These are phyloP conservation scores for Hippocampus zosterae DNA, from an alignment of 2,113 vertebrate species.

Conservation along the genomic window DNA sequence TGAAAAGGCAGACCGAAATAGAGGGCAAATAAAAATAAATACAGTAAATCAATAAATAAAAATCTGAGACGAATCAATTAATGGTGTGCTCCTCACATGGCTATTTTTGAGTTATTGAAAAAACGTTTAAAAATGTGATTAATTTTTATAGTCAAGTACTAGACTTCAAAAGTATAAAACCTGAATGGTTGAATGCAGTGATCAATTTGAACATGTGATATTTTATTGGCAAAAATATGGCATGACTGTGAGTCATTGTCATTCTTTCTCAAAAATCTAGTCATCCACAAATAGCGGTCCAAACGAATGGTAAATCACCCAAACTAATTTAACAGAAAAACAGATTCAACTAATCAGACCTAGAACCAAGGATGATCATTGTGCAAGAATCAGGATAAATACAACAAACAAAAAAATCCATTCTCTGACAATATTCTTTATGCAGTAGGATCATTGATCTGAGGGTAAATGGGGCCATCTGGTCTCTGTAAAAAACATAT, in stretches of 20 bases:
- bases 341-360: neutral
- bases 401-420: neutral
- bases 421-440: neutral
- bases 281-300: neutral
- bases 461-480: neutral
- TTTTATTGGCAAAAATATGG: neutral
- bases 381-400: neutral
- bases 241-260: neutral
- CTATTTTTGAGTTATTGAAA: neutral
- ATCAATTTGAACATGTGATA: neutral
- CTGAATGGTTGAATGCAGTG: neutral
- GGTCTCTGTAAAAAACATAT: constrained; percentile 8
- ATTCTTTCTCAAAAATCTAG: neutral
- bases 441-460: neutral
- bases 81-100: neutral
- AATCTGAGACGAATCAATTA: constrained; percentile 45
- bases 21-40: neutral
- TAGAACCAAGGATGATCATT: neutral
- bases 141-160: neutral
- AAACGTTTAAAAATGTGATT: neutral
- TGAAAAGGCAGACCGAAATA: constrained; percentile 8
- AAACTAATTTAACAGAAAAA: neutral
- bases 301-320: neutral
- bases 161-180: neutral
- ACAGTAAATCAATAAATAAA: neutral